Base-by-base conservation (phyloP, 2,888 invertebrate species). In the Matsumyia berberina region DNA sequence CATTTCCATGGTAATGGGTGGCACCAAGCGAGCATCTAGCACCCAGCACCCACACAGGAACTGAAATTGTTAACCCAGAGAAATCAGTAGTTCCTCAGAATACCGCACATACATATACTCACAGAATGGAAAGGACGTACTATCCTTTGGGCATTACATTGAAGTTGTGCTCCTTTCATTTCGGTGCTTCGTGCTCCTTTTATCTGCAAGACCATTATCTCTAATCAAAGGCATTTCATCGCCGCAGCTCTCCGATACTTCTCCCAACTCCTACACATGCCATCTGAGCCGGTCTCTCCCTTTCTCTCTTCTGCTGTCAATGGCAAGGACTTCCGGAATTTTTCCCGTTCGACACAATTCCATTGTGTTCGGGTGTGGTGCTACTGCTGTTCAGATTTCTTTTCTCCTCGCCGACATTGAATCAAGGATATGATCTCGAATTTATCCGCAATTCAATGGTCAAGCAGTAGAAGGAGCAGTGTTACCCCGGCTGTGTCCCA, bases 211-310 rank as follows among this genome's bases (percentile, higher is more conserved):
- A 70, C 80, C 85, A 85, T 85, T 85, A 85, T 85, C 85, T 85
- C 85, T 85, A 85, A 85, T 85, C 85, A 85, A 85, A 85, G 80
- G 80, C 79, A 80, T 85, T 85, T 85, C 80, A 85, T 80, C 85
- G 85, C 80, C 80, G 64, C 69, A 85, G 58, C 70, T 79, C 79
- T 70, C 46, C 74, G 53, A 64, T 74, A 70, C 53, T 58, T 80
- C 37, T 64, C 57, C 39, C 11, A 2, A 39, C n/a, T 9, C 49
- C n/a, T 11, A 9, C 19, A 19, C 42, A 0, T 12, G 9, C 7
- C n/a, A 31, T 17, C 33, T 29, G 19, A 53, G 42, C 15, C 17
- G 24, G 6, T 15, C 51, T 5, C 15, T 66, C n/a, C n/a, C 15
- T 42, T 37, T 39, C 15, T 31, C 9, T 19, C 31, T 31, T 24